Conservation (phyloP, 2,113 vertebrate species). For the Empidonax alnorum region DNA sequence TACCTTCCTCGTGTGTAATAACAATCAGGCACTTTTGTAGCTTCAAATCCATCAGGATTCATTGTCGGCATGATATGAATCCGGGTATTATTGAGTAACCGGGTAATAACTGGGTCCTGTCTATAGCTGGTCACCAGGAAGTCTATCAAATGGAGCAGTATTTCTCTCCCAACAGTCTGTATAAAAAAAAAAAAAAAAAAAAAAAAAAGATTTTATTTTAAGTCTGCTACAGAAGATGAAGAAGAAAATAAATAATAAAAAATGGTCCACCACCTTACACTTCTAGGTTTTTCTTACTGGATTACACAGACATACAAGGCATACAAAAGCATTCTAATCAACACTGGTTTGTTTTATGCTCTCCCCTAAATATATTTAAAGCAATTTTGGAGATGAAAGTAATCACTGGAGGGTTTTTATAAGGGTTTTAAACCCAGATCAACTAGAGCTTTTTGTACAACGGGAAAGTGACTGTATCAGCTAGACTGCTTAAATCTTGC, state of each 20-base stretch:
- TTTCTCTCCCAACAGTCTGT: conserved; percentile 88
- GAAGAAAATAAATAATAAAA: background rate
- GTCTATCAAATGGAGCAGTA: conserved; percentile 89
- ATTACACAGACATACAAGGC: background rate
- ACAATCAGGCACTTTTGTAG: conserved; percentile 73
- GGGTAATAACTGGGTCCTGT: conserved; percentile 76
- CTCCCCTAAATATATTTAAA: background rate
- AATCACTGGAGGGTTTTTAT: background rate
- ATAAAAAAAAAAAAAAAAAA: no score
- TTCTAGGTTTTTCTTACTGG: background rate
- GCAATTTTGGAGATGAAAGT: background rate
- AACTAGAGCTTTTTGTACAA: background rate
- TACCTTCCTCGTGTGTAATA: conserved; percentile 82
- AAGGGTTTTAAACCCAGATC: background rate
- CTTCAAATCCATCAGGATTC: conserved; percentile 95
- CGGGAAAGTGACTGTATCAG: background rate
- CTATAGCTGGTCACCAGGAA: conserved; percentile 81
- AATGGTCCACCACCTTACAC: background rate
- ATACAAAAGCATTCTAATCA: background rate
- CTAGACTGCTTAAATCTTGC: background rate
- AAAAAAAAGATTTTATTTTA: background rate
- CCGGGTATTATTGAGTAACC: conserved; percentile 82
- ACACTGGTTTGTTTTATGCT: background rate
- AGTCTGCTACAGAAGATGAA: background rate
- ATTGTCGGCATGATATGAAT: conserved; percentile 93